These are phyloP conservation scores for Sesia bembeciformis DNA, from an alignment of 2,888 invertebrate genomes.

Conservation along the genomic window DNA sequence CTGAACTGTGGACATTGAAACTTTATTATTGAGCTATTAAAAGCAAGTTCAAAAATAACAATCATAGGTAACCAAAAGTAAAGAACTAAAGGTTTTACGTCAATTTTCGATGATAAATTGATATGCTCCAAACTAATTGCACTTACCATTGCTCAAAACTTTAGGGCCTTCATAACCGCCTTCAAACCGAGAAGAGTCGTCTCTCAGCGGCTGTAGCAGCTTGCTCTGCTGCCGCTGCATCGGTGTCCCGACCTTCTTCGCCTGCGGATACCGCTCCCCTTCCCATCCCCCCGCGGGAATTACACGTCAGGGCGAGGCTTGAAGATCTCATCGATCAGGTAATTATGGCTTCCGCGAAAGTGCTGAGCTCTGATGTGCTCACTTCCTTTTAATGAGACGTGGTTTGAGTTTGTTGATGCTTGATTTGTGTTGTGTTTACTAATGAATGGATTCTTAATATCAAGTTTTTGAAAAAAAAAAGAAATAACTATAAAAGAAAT, in stretches of 20 bases:
- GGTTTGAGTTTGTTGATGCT: too few species aligned
- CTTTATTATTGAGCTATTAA: too few species aligned
- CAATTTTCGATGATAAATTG: too few species aligned
- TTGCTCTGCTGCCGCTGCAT: slow-evolving; percentile 93
- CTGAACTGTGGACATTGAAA: too few species aligned
- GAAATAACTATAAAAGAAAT: too few species aligned
- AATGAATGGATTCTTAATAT: too few species aligned
- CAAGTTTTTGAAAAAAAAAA: too few species aligned
- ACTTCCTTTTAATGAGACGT: slow-evolving; percentile 23
- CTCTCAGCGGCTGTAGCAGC: slow-evolving; percentile 91
- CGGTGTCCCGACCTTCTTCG: slow-evolving; percentile 91
- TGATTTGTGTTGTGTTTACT: too few species aligned
- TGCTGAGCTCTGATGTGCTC: slow-evolving; percentile 35
- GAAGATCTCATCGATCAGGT: slow-evolving; percentile 96
- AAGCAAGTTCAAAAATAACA: too few species aligned
- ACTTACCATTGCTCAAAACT: background rate
- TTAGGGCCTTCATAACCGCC: slow-evolving; percentile 83
- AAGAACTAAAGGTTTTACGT: too few species aligned
- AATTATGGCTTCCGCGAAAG: slow-evolving; percentile 29
- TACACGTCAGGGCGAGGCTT: slow-evolving; percentile 86
- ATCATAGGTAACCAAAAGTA: too few species aligned
- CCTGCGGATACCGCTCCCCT: slow-evolving; percentile 90
- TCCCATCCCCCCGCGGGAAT: slow-evolving; percentile 88
- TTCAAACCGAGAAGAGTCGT: slow-evolving; percentile 91
- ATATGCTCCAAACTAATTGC: too few species aligned